phyloP scores from a whole-genome alignment of 2,888 invertebrate species.

The Cryptus armator region DNA sequence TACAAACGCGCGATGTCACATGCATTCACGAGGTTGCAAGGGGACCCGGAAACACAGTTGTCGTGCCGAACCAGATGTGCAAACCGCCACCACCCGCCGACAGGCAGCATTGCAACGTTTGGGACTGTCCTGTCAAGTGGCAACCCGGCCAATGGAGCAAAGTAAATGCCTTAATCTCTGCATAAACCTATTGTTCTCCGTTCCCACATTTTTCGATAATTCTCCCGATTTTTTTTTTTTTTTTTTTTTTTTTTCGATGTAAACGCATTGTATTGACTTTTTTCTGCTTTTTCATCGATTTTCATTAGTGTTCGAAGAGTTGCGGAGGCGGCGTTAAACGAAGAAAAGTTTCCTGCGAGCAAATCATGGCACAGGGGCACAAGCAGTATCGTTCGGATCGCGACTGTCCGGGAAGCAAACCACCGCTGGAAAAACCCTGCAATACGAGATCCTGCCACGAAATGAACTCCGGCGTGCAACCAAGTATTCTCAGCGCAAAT shows the following conservation, averaged over 20 bases:
- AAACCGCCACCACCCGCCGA: conserved; percentile 96
- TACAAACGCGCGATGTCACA: conserved; percentile 95
- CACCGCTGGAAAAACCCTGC: conserved; percentile 93
- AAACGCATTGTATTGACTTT: not conserved
- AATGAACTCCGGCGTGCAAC: conserved; percentile 90
- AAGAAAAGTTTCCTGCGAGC: conserved; percentile 93
- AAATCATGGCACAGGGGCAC: conserved; percentile 97
- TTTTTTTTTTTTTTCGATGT: not conserved
- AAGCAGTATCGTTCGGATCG: conserved; percentile 92
- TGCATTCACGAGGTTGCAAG: conserved; percentile 95
- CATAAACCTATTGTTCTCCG: not conserved
- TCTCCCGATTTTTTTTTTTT: not conserved
- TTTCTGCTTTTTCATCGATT: not conserved
- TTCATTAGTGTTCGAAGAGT: conserved; percentile 92
- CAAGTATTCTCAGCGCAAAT: conserved; percentile 92
- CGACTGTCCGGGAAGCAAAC: conserved; percentile 91
- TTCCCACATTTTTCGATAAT: conserved; percentile 19
- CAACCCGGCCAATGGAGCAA: conserved; percentile 94
- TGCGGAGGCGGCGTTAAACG: conserved; percentile 97
- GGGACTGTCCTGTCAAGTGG: conserved; percentile 97
- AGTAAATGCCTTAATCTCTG: conserved; percentile 81
- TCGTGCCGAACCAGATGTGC: conserved; percentile 97
- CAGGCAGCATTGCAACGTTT: conserved; percentile 95
- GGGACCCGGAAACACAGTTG: conserved; percentile 94
- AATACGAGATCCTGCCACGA: conserved; percentile 91